A percentile compares a stretch with the other conserved stretches of the same genome.
phyloP scores from a whole-genome alignment of 2,888 invertebrate genomes.

The Nezara viridula region DNA sequence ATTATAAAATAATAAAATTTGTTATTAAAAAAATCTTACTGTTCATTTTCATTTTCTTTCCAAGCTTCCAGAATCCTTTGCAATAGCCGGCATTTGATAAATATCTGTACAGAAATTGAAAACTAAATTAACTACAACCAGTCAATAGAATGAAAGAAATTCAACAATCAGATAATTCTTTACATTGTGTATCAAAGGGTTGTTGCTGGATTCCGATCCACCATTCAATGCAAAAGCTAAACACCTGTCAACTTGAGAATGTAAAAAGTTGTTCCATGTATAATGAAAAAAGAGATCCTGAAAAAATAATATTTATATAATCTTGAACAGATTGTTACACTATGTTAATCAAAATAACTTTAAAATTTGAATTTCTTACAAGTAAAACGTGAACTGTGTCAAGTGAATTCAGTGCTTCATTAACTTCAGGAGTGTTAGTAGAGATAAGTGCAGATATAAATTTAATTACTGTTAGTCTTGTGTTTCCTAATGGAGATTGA shows the following conservation, averaged over 20 bases:
- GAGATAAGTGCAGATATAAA: constrained; percentile 83
- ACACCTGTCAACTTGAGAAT: constrained; percentile 88
- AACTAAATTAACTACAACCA: constrained; percentile 59
- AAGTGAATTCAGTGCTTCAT: constrained; percentile 75
- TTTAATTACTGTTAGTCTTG: constrained; percentile 84
- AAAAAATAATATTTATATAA: constrained; percentile 68
- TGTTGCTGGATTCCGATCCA: constrained; percentile 67
- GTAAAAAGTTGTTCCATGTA: constrained; percentile 95
- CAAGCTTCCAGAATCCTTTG: constrained; percentile 86
- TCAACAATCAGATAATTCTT: constrained; percentile 59
- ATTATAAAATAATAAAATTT: neutral
- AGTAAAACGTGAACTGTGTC: constrained; percentile 73
- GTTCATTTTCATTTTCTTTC: constrained; percentile 82
- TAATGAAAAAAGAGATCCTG: constrained; percentile 91
- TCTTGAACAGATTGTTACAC: neutral
- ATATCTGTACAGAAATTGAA: constrained; percentile 74
- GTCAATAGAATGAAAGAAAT: constrained; percentile 61
- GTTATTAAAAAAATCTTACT: constrained; percentile 75
- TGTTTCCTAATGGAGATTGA: constrained; percentile 83
- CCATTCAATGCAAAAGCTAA: constrained; percentile 78
- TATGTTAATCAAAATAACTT: neutral
- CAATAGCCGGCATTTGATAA: constrained; percentile 84
- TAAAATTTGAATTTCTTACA: constrained; percentile 69
- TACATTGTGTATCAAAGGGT: constrained; percentile 68
- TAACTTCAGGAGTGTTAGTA: constrained; percentile 80